phyloP scores from a whole-genome alignment of 2,113 vertebrate genomes.

The Taurulus bubalis region DNA sequence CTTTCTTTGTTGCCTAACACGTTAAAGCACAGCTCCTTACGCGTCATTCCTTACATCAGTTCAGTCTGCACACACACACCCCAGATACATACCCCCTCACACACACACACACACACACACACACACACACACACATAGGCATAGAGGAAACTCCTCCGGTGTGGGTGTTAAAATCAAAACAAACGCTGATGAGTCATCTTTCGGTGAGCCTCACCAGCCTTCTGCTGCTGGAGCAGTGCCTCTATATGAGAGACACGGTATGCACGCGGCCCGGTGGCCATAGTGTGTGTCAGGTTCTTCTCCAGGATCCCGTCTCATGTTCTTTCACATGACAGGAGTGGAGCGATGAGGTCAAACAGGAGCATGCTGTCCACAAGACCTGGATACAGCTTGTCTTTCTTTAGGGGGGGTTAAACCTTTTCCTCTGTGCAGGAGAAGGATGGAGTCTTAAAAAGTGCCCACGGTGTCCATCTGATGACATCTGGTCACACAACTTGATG shows the following conservation, averaged over 20 bases:
- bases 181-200: conserved; percentile 83
- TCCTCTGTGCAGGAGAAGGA: background rate
- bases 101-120: conserved; percentile 22
- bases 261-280: conserved; percentile 37
- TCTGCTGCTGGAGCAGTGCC: conserved; percentile 67
- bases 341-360: conserved; percentile 18
- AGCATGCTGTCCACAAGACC: background rate
- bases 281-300: conserved; percentile 63
- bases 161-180: conserved; percentile 81
- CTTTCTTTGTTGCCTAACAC: conserved; percentile 18
- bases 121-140: conserved; percentile 36
- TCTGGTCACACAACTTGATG: conserved; percentile 2
- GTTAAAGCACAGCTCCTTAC: conserved; percentile 30
- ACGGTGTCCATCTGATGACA: conserved; percentile 6
- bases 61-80: conserved; percentile 58
- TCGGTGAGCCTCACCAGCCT: conserved; percentile 65
- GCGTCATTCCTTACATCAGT: conserved; percentile 46
- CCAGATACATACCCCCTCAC: conserved; percentile 35
- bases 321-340: conserved; percentile 30
- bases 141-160: conserved; percentile 79
- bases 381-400: background rate
- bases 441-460: conserved; percentile 14
- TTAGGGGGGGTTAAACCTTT: background rate
- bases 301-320: conserved; percentile 37
- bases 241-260: conserved; percentile 45